Percentiles rank a stretch among this genome's conserved stretches.
phyloP scores from a whole-genome alignment of 2,113 vertebrate species.

The Halcyon senegalensis region DNA sequence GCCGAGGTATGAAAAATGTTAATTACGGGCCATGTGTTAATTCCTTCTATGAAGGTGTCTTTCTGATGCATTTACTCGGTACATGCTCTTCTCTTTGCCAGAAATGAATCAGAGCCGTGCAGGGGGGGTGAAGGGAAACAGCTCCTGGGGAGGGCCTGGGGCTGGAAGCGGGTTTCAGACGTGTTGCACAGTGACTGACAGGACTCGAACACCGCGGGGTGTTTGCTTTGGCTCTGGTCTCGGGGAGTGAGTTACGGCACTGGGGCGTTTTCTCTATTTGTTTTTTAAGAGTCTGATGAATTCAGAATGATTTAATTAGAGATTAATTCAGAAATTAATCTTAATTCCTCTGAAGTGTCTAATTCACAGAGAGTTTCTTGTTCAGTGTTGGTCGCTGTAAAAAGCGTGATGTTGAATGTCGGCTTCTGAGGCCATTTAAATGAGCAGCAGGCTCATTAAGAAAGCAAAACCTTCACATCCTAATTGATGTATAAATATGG shows the following conservation, averaged over 20 bases:
- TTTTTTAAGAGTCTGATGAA: not conserved
- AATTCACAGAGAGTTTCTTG: slow-evolving; percentile 43
- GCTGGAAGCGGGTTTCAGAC: not conserved
- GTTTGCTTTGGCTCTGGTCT: slow-evolving; percentile 36
- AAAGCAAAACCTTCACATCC: not conserved
- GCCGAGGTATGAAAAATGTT: rapidly evolving
- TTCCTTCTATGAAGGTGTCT: not conserved
- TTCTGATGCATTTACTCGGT: not conserved
- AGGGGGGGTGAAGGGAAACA: not conserved
- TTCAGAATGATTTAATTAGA: slow-evolving; percentile 37
- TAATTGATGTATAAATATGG: not conserved
- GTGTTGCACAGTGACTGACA: not conserved
- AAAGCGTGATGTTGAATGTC: rapidly evolving
- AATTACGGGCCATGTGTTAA: not conserved
- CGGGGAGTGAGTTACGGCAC: not conserved
- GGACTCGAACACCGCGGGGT: not conserved
- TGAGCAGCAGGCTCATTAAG: not conserved
- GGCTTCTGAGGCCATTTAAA: not conserved
- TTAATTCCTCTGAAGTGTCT: not conserved
- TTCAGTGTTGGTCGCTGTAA: not conserved
- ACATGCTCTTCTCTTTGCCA: rapidly evolving
- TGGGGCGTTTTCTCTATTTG: not conserved
- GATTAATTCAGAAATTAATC: slow-evolving; percentile 46
- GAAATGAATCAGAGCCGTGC: rapidly evolving
- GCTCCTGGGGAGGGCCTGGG: not conserved